Base-by-base conservation (phyloP, 35 echinoderm and acorn worm genomes). In the Apostichopus californicus region DNA sequence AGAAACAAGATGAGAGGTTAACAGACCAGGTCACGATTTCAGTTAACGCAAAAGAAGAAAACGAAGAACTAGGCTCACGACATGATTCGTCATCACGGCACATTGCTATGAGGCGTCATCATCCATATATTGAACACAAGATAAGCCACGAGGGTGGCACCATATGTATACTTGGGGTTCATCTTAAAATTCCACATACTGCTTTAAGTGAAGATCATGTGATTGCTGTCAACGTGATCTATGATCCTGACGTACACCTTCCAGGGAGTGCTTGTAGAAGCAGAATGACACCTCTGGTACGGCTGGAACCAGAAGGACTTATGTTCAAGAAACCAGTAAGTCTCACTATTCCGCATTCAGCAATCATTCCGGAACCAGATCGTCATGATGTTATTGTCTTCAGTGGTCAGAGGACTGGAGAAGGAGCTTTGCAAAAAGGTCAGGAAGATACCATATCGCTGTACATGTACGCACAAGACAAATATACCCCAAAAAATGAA, bases 201-300 rank as follows among this genome's bases (percentile, higher is more conserved):
- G 52, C 80, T 82, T 52, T 82, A 3, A 2, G 7, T 56, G 34
- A 54, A 53, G 18, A 55, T 82, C 34, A 82, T 82, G 52, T 82
- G 13, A 82, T 82, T 54, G 80, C 80, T 55, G 5, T 82, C 18
- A 82, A 28, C 26, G 26, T 28, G 26, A 28, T 28, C 26, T 28
- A 28, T 28, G 26, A 28, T 28, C 26, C 26, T 17, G 34, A 1
- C 18, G 46, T 55, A 17, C 52, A 10, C 55, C 18, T 17, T 17
- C 18, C 8, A 52, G 26, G 26, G 26, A 28, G 26, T 28, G 26
- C 26, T 28, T 28, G 26, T 28, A 28, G 26, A 28, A 1, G 34
- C 7, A 82, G 80, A 82, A 82, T 82, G 80, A 82, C 80, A 55
- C 80, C 80, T 2, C 28, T 55, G 11, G 55, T 82, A 14, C 34